Conservation (phyloP, 2,888 invertebrate species). For the Periphyllus acericola region DNA sequence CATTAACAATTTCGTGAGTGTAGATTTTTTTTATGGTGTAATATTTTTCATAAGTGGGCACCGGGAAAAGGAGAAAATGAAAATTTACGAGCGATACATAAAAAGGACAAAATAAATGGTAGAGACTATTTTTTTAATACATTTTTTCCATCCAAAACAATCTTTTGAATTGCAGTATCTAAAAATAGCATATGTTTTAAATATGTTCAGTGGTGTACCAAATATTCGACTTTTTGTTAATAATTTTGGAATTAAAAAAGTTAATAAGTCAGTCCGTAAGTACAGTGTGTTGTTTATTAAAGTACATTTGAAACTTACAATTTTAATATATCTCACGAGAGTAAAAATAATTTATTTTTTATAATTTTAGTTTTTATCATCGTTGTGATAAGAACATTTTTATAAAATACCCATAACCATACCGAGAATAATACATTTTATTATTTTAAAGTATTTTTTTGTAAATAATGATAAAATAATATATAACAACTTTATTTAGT, state of each 20-base stretch:
- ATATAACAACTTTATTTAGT: too few species aligned
- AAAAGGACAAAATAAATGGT: not conserved
- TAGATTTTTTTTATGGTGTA: not conserved
- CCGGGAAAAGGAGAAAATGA: not conserved
- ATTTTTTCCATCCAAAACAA: not conserved
- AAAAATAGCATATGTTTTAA: not conserved
- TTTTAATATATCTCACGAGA: too few species aligned
- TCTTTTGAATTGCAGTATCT: not conserved
- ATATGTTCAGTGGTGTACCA: not conserved
- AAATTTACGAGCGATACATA: not conserved
- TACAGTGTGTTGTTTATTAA: not conserved
- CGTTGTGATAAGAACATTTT: too few species aligned
- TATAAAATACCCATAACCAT: too few species aligned
- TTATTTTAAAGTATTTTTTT: too few species aligned
- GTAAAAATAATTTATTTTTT: too few species aligned
- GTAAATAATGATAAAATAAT: too few species aligned
- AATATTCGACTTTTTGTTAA: not conserved
- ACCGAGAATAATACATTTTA: too few species aligned
- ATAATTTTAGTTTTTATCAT: too few species aligned
- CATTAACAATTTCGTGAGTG: not conserved
- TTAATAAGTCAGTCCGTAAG: not conserved
- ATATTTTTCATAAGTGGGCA: conserved; percentile 36
- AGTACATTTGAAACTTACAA: too few species aligned
- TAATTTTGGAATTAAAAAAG: not conserved
- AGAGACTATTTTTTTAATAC: not conserved